Conservation (phyloP, 2,888 invertebrate genomes). For the Geophilus truncorum region DNA sequence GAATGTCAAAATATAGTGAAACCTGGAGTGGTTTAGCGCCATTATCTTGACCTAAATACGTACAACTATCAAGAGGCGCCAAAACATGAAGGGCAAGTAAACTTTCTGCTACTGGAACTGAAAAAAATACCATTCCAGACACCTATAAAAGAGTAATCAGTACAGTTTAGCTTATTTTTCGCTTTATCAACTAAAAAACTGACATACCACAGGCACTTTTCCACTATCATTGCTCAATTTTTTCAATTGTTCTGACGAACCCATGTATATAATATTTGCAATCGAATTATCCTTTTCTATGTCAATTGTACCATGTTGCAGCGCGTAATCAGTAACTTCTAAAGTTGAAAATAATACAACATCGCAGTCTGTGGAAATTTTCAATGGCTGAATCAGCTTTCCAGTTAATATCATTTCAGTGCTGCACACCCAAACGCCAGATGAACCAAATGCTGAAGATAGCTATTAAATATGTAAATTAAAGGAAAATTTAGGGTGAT, state of each 20-base stretch:
- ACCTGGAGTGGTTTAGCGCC: conserved; percentile 51
- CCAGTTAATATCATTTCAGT: conserved; percentile 47
- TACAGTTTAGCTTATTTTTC: too few relatives aligned
- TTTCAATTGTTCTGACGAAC: conserved; percentile 41
- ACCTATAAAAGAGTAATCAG: conserved; percentile 43
- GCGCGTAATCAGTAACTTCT: conserved; percentile 44
- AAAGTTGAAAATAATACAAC: conserved; percentile 47
- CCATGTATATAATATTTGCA: conserved; percentile 45
- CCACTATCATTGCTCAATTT: conserved; percentile 39
- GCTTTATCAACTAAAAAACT: neutral
- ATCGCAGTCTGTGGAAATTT: conserved; percentile 40
- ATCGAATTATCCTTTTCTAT: conserved; percentile 44
- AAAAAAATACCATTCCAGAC: conserved; percentile 51
- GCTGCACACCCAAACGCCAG: conserved; percentile 52
- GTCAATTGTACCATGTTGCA: conserved; percentile 50
- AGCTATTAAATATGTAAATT: too few relatives aligned
- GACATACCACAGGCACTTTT: conserved; percentile 43
- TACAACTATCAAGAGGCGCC: conserved; percentile 52
- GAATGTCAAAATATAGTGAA: conserved; percentile 54
- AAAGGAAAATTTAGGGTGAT: too few relatives aligned
- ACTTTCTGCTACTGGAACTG: conserved; percentile 46
- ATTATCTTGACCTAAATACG: conserved; percentile 54
- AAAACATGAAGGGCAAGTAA: conserved; percentile 49
- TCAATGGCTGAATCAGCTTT: neutral
- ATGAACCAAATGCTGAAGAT: conserved; percentile 37